Base-by-base conservation (phyloP, 2,888 invertebrate species). In the Sceliomorpha sp. region DNA sequence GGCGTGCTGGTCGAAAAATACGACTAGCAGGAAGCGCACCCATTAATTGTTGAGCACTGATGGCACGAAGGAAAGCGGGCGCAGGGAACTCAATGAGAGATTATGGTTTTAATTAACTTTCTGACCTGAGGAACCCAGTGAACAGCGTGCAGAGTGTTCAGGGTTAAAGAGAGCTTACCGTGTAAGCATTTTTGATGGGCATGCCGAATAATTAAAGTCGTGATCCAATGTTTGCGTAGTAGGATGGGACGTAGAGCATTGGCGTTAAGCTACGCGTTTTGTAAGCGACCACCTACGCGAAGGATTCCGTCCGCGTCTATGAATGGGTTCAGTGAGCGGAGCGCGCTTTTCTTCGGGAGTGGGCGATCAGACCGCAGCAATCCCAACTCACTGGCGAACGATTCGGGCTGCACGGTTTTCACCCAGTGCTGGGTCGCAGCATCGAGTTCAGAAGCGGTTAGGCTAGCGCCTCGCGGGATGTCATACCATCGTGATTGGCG, bases 151-250 rank as follows among this genome's bases (percentile, higher is more conserved):
- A 39, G 26, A 1, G 39, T 20, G 1, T 12, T 39, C 2, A 39
- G 20, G 10, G 39, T 39, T 20, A 39, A 24, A n/a, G 39, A 10
- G 7, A 39, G 10, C 7, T 9, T 9, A n/a, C 39, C 39, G n/a
- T 39, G 39, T 1, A 39, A 9, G 20, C 20, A 39, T 17, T 24
- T 17, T 1, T n/a, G 2, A 20, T 39, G 39, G 1, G 39, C 39
- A 1, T 20, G 2, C 15, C 8, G 2, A n/a, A 39, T 15, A n/a
- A 39, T 9, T 2, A 39, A 9, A 1, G 2, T 1, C n/a, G 20
- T 7, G 3, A 39, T 12, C 1, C 7, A 2, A 4, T 24, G 20
- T 8, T n/a, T 20, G 5, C n/a, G 2, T 2, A 39, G 39, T 4
- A 39, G 3, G 6, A 39, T 24, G 2, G 39, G 39, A n/a, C 6